Evolutionary conservation across 2,113 vertebrate species (phyloP).

Genomic region (Grantiella picta): DNA sequence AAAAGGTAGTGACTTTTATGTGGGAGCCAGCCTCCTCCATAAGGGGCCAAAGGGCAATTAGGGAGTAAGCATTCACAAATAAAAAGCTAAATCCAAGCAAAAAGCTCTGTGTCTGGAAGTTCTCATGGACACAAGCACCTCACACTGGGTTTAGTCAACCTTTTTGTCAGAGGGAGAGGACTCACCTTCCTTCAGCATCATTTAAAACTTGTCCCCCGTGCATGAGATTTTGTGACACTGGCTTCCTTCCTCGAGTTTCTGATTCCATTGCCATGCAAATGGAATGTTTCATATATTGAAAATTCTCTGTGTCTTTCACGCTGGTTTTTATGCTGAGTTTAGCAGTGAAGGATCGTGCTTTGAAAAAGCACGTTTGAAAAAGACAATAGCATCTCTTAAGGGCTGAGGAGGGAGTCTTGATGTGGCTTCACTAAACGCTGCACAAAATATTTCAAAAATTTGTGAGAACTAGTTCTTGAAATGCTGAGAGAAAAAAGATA

Average conservation of each 20-base stretch:
- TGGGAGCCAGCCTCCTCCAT: neutral
- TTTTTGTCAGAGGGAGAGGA: neutral
- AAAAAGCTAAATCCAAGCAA: neutral
- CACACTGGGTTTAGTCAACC: neutral
- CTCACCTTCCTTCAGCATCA: rapidly evolving
- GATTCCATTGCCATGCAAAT: neutral
- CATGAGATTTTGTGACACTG: neutral
- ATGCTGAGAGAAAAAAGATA: slow-evolving; percentile 1
- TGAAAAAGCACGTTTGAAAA: neutral
- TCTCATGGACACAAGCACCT: neutral
- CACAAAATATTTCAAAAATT: slow-evolving; percentile 45
- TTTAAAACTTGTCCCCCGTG: neutral
- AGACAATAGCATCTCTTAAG: slow-evolving; percentile 32
- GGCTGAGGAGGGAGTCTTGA: neutral
- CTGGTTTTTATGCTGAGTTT: neutral
- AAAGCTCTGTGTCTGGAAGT: neutral
- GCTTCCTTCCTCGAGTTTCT: neutral
- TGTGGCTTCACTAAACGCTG: slow-evolving; percentile 2
- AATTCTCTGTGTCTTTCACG: neutral
- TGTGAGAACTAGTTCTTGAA: slow-evolving; percentile 24
- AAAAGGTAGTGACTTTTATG: neutral
- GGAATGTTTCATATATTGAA: neutral
- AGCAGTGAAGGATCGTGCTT: neutral
- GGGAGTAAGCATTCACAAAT: neutral
- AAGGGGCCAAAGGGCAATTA: neutral